These are phyloP conservation scores for Acanthopleura granulata DNA, from an alignment of 2,888 invertebrate genomes.

Conservation along the genomic window DNA sequence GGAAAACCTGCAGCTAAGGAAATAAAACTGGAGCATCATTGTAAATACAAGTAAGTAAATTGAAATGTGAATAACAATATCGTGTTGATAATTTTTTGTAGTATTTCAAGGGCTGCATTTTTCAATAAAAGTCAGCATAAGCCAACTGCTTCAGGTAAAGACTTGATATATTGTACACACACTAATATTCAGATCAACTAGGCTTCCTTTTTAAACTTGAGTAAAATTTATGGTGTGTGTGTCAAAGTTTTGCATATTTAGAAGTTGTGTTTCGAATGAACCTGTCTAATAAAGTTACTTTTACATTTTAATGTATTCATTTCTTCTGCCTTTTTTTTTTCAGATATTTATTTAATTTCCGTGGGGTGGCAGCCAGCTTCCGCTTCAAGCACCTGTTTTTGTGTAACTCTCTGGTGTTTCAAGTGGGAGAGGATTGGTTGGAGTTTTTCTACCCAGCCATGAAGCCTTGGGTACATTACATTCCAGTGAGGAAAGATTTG, in stretches of 20 bases:
- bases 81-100: too few species aligned
- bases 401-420: conserved; percentile 92
- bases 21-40: conserved; percentile 91
- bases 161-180: too few species aligned
- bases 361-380: conserved; percentile 97
- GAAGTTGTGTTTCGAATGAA: too few species aligned
- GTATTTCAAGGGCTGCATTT: too few species aligned
- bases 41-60: conserved; percentile 76
- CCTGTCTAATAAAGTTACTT: neutral
- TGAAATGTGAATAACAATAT: too few species aligned
- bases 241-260: too few species aligned
- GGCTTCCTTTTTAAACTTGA: too few species aligned
- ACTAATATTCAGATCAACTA: too few species aligned
- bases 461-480: conserved; percentile 95
- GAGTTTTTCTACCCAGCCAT: conserved; percentile 94
- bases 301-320: neutral
- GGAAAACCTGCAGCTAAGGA: conserved; percentile 86
- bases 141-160: too few species aligned
- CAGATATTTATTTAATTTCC: conserved; percentile 94
- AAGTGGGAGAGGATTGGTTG: conserved; percentile 93
- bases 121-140: too few species aligned
- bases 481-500: conserved; percentile 83
- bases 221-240: too few species aligned
- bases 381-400: conserved; percentile 95
- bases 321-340: conserved; percentile 24